Percentiles rank a stretch among this genome's conserved stretches.
These are phyloP conservation scores for Dasyprocta punctata DNA, from an alignment of 2,113 vertebrate genomes.

Conservation along the genomic window DNA sequence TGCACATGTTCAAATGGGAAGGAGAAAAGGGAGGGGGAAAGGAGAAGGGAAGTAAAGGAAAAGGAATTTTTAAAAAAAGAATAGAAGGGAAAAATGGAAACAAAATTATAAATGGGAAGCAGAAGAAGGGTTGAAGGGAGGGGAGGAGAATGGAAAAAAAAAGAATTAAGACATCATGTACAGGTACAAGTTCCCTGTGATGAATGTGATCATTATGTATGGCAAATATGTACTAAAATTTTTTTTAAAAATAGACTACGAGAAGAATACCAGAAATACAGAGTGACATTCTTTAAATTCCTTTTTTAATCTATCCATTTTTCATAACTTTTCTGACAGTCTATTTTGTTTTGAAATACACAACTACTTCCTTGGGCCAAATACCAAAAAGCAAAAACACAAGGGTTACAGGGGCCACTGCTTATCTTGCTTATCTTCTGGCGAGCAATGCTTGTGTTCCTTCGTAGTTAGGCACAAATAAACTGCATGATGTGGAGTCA, in stretches of 20 bases:
- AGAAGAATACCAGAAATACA: neutral
- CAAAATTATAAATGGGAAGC: neutral
- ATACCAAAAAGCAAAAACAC: neutral
- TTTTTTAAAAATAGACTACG: neutral
- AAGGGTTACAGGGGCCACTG: neutral
- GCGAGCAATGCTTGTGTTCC: neutral
- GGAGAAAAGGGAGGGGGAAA: neutral
- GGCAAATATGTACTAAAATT: neutral
- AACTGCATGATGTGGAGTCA: neutral
- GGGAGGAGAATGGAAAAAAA: neutral
- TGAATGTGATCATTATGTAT: too few relatives aligned
- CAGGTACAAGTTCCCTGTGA: neutral
- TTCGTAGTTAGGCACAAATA: conserved; percentile 40
- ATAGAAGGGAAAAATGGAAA: neutral
- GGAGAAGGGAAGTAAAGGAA: neutral
- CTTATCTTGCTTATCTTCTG: conserved; percentile 2
- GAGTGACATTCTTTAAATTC: neutral
- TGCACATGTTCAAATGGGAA: neutral
- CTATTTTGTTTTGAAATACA: neutral
- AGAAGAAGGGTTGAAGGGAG: neutral
- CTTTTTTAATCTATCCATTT: neutral
- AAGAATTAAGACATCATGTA: neutral
- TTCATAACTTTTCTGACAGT: neutral
- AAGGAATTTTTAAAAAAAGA: neutral
- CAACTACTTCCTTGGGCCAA: neutral